Conservation (phyloP, 2,797 vertebrate species). For the Paguma larvata region DNA sequence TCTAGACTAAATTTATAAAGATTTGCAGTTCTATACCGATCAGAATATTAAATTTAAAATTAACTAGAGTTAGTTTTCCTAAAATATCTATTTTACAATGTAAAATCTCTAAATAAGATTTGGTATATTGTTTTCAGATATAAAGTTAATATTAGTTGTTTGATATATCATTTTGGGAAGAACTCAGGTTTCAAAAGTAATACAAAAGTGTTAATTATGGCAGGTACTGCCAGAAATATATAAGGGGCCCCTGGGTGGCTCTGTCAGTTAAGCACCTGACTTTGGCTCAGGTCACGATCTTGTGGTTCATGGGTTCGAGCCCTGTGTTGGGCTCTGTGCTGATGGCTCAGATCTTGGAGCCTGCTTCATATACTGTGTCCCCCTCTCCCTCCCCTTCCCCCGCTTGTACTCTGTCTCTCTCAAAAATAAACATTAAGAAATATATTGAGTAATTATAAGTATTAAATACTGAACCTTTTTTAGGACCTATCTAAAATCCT, state of each 20-base stretch:
- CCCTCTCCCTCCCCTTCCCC: too few relatives aligned
- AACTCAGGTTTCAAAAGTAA: background rate
- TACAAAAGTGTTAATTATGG: background rate
- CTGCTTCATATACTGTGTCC: too few relatives aligned
- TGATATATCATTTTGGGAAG: constrained; percentile 36
- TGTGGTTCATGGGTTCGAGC: too few relatives aligned
- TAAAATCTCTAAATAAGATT: constrained; percentile 32
- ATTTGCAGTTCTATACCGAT: background rate
- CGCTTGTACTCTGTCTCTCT: too few relatives aligned
- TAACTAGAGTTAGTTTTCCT: background rate
- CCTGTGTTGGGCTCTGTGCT: too few relatives aligned
- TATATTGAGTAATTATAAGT: background rate
- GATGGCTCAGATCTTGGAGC: too few relatives aligned
- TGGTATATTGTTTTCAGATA: constrained; percentile 6
- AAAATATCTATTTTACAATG: constrained; percentile 12
- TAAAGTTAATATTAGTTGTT: background rate
- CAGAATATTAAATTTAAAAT: constrained; percentile 60
- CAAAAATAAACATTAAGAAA: too few relatives aligned
- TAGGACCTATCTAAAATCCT: background rate
- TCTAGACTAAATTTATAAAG: background rate
- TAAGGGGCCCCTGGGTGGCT: too few relatives aligned
- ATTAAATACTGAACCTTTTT: background rate
- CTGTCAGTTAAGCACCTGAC: too few relatives aligned
- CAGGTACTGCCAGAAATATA: background rate
- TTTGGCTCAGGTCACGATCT: too few relatives aligned